Evolutionary conservation across 2,113 vertebrate species (phyloP).

Genomic region (Paralichthys olivaceus): DNA sequence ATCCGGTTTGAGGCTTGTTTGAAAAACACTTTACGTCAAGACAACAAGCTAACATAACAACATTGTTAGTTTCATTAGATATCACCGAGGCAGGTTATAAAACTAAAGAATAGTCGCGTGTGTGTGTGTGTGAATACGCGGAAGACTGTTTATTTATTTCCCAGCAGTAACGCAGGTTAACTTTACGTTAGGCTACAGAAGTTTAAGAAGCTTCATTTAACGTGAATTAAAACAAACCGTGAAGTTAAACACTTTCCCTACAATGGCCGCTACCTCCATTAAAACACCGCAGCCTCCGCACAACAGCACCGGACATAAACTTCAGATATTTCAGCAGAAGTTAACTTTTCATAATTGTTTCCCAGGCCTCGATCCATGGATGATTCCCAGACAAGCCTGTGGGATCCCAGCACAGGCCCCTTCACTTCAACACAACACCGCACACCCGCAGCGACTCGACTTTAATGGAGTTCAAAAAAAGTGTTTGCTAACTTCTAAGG

Average conservation of each 20-base stretch:
- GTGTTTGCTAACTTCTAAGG: neutral
- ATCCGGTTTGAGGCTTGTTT: conserved; percentile 19
- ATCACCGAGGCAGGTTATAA: neutral
- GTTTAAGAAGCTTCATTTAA: neutral
- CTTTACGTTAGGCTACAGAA: conserved; percentile 9
- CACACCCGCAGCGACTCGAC: neutral
- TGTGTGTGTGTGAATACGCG: neutral
- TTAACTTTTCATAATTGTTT: conserved; percentile 74
- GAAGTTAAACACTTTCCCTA: neutral
- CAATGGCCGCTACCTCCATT: too few species aligned
- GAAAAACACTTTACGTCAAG: neutral
- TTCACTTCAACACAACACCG: neutral
- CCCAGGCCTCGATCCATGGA: conserved; percentile 82
- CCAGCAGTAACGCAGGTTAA: conserved; percentile 26
- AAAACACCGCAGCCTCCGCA: neutral
- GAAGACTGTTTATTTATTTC: conserved; percentile 24
- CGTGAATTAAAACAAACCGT: neutral
- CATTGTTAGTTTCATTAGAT: neutral
- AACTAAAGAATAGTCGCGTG: neutral
- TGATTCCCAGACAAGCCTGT: conserved; percentile 66
- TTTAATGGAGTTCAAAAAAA: neutral
- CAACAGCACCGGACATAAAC: conserved; percentile 5
- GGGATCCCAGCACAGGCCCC: conserved; percentile 11
- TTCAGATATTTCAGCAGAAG: conserved; percentile 38
- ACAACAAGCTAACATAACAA: neutral